Conservation (phyloP, 2,113 vertebrate genomes). For the Copsychus sechellarum region DNA sequence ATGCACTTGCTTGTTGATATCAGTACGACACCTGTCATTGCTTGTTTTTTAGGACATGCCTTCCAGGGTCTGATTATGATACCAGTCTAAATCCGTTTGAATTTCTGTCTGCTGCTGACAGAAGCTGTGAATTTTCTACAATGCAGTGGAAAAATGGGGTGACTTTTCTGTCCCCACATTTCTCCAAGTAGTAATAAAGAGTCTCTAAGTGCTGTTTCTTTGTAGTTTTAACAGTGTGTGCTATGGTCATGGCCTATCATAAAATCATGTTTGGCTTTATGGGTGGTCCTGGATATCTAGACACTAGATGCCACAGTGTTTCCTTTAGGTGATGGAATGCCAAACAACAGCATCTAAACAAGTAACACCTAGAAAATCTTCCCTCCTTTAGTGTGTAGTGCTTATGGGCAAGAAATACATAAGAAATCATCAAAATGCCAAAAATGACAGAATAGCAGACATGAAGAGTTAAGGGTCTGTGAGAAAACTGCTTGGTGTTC, state of each 20-base stretch:
- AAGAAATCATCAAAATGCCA: background rate
- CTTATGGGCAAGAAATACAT: background rate
- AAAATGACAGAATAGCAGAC: background rate
- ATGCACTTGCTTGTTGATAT: constrained; percentile 36
- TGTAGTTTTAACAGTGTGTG: background rate
- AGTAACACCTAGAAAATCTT: background rate
- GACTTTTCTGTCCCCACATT: background rate
- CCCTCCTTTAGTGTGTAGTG: background rate
- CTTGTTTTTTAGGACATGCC: constrained; percentile 55
- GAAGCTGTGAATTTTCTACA: constrained; percentile 5
- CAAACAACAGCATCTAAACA: background rate
- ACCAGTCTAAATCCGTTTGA: constrained; percentile 31
- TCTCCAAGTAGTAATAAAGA: background rate
- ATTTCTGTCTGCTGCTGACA: constrained; percentile 22
- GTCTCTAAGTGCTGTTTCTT: background rate
- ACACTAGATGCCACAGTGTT: background rate
- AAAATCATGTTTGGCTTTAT: background rate
- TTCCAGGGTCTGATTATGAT: constrained; percentile 28
- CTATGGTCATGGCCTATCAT: background rate
- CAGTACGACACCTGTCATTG: constrained; percentile 55
- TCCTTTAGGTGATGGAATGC: background rate
- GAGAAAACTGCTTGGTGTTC: background rate
- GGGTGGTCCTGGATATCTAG: background rate
- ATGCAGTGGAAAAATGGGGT: background rate
- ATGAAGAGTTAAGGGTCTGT: background rate